These are phyloP conservation scores for Trogon melanurus DNA, from an alignment of 2,113 vertebrate species.

Conservation along the genomic window DNA sequence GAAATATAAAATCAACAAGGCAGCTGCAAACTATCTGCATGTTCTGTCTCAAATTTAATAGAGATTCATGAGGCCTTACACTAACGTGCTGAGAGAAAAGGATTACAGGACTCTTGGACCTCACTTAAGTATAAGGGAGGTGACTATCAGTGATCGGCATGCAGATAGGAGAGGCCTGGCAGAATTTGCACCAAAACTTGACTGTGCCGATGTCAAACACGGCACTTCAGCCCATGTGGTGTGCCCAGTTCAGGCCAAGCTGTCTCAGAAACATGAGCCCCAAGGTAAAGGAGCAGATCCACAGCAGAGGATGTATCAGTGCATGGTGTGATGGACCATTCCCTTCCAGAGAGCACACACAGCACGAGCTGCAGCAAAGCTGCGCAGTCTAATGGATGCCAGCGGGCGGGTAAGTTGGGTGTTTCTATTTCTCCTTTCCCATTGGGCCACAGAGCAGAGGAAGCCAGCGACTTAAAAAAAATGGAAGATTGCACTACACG, in stretches of 20 bases:
- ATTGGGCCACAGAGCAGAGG: background rate
- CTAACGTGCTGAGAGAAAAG: slow-evolving; percentile 5
- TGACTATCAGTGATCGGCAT: background rate
- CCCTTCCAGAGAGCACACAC: background rate
- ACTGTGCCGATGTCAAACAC: background rate
- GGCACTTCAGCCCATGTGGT: background rate
- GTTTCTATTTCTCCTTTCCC: background rate
- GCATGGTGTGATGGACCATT: rapidly evolving
- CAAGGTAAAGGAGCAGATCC: background rate
- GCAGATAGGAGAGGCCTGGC: background rate
- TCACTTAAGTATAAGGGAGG: background rate
- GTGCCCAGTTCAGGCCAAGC: background rate
- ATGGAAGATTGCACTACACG: background rate
- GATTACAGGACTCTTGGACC: background rate
- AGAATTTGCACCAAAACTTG: background rate
- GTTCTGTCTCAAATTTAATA: slow-evolving; percentile 56
- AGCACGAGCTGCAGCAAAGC: background rate
- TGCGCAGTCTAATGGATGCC: background rate
- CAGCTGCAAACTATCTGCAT: slow-evolving; percentile 47
- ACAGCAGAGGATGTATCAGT: rapidly evolving
- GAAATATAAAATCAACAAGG: slow-evolving; percentile 58
- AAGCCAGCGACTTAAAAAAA: background rate
- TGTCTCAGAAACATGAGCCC: background rate
- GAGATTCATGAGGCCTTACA: slow-evolving; percentile 58
- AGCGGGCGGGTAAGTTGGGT: background rate